phyloP scores from a whole-genome alignment of 2,888 invertebrate genomes.

The Clivina fossor region DNA sequence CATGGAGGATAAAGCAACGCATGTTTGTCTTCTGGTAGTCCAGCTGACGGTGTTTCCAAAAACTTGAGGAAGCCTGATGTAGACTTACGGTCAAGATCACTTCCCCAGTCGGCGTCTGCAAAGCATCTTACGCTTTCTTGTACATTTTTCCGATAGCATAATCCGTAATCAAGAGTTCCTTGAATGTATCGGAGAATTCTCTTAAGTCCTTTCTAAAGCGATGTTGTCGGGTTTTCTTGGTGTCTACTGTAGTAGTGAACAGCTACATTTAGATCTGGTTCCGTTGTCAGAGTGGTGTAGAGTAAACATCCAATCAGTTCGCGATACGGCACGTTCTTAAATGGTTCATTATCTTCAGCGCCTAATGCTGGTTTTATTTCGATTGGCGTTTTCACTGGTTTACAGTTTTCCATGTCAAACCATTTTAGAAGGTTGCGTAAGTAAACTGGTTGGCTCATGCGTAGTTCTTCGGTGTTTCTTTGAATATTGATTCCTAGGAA shows the following conservation, averaged over 20 bases:
- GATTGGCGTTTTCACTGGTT: constrained; percentile 39
- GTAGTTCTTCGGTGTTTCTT: constrained; percentile 35
- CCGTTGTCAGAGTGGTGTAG: constrained; percentile 22
- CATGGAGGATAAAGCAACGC: constrained; percentile 43
- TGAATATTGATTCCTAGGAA: constrained; percentile 43
- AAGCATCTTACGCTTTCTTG: constrained; percentile 34
- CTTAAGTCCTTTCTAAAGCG: constrained; percentile 39
- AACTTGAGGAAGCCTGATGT: constrained; percentile 42
- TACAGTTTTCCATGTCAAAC: constrained; percentile 43
- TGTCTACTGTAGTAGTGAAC: constrained; percentile 30
- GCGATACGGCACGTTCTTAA: constrained; percentile 14
- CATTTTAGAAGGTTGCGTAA: constrained; percentile 39
- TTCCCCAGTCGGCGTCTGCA: constrained; percentile 43
- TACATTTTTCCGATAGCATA: constrained; percentile 9
- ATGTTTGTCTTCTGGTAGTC: constrained; percentile 42
- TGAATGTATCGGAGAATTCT: constrained; percentile 39
- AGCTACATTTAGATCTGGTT: constrained; percentile 28
- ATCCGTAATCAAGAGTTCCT: constrained; percentile 29
- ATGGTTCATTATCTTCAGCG: constrained; percentile 6
- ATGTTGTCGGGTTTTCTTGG: constrained; percentile 28
- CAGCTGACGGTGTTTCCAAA: constrained; percentile 42
- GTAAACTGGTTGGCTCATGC: constrained; percentile 41
- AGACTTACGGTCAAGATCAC: constrained; percentile 41
- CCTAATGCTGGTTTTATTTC: constrained; percentile 33
- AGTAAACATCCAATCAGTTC: constrained; percentile 26